A percentile compares a stretch with the other conserved stretches of the same genome.
Conservation (phyloP, 2,888 invertebrate species). For the Drosophila testacea region DNA sequence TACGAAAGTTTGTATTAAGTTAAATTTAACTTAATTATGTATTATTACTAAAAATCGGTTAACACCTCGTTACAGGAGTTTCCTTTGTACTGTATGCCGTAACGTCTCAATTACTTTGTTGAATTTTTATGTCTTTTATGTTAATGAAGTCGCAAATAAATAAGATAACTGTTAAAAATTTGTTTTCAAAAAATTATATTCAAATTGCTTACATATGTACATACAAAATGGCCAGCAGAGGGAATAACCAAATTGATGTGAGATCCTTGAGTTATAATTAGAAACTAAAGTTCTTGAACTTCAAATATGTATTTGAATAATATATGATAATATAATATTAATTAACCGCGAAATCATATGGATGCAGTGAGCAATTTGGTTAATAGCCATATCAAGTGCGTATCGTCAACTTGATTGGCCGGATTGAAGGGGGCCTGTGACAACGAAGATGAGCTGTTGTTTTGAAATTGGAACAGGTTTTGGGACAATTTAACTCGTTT, state of each 20-base stretch:
- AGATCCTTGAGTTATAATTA: background rate
- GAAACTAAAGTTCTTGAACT: background rate
- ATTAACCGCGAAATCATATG: background rate
- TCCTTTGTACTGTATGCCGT: background rate
- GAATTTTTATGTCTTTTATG: background rate
- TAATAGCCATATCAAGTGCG: background rate
- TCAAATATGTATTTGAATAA: background rate
- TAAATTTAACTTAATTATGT: too few relatives aligned
- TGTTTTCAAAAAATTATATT: background rate
- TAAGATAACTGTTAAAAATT: background rate
- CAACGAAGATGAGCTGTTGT: constrained; percentile 16
- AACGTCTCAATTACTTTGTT: background rate
- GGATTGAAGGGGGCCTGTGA: constrained; percentile 29
- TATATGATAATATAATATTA: background rate
- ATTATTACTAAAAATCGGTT: too few relatives aligned
- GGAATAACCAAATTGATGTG: constrained; percentile 3
- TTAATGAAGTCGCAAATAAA: constrained; percentile 10
- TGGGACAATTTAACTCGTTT: constrained; percentile 33
- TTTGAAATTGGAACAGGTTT: constrained; percentile 40
- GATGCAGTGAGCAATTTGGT: background rate
- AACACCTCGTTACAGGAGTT: background rate
- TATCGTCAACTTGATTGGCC: constrained; percentile 29
- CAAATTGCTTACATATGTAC: background rate
- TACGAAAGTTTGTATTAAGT: too few relatives aligned
- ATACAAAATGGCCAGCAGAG: background rate